Evolutionary conservation across 2,888 invertebrate genomes (phyloP), one percentile per base, ranked within the genome.

Genomic region (Sabatieria punctata): DNA sequence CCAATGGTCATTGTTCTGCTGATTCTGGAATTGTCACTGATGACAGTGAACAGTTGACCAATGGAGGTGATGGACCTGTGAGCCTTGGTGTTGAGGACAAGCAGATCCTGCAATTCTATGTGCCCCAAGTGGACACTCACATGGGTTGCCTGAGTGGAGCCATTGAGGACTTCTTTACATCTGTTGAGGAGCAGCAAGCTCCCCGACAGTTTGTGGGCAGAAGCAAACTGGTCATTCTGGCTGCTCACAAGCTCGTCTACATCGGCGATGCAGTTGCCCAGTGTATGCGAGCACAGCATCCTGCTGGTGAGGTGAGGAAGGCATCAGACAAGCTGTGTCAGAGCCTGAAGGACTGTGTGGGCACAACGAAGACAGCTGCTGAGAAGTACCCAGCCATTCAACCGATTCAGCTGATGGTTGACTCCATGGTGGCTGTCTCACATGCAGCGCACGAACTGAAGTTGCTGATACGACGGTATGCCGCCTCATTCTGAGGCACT

Each of bases 211-310:
- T 89, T 68, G 78, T 91, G 44, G 85, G 85, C 15, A 84, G 88
- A 65, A 84, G 85, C 45, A 91, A 91, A 68, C 86, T 86, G 68
- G 86, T 93, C 11, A 84, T 91, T 30, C 74, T 93, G 42, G 84
- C 84, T 65, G 89, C 88, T 24, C 89, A 91, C 64, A 80, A 88
- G 65, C 74, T 93, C 61, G 85, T 93, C 21, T 82, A 85, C 64
- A 88, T 89, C 51, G 89, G 89, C 43, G 91, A 93, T 70, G 85
- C 83, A 42, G 82, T 91, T 25, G 80, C 86, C 65, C 77, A 84
- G 58, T 85, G 85, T 67, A 76, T 86, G 15, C 37, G 23, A 18
- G 13, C 21, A 13, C 4, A 13, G 4, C 21, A 15, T 24, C 6
- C 22, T 4, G 25, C 38, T 8, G 30, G 42, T 3, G 35, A 51